Base-by-base conservation (phyloP, 2,113 vertebrate genomes). In the Varanus salvator region DNA sequence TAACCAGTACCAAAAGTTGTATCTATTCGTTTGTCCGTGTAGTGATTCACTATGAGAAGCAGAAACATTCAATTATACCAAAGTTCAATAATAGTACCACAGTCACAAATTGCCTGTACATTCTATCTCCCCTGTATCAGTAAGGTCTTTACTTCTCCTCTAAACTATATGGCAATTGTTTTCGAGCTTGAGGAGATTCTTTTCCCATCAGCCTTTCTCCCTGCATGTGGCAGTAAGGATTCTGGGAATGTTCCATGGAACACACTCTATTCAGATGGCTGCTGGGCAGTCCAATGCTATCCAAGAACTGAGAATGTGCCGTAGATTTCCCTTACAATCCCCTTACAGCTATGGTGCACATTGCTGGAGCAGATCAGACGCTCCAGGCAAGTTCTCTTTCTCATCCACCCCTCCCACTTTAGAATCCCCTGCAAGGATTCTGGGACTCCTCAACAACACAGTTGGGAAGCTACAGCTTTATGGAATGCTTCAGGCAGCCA, bases 1-100 rank as follows among this genome's bases (percentile, higher is more conserved):
- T 34, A 23, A 54, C 60, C 2, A 14, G 34, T 0, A 1, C 0
- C 85, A 88, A 95, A 92, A 92, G 87, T 90, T 15, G 76, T 15
- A 92, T 92, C 91, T 89, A 81, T 88, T 69, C 31, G 92, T 91
- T 0, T 27, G 93, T 48, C 84, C 86, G 9, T 91, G 23, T 86
- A 90, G 80, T 14, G 44, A 52, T 31, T 64, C 72, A 19, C 48
- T 71, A 85, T 0, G 29, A 38, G 15, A 11, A 48, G 90, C 90
- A 44, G 17, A 64, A 0, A 84, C 52, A 9, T 15, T 71, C 87
- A 64, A 71, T n/a, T 14, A 48, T 15, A n/a, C 3, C 71, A 38
- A 15, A 25, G 3, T 27, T 11, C 19, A 23, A 3, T 6, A 19
- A n/a, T 27, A 23, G n/a, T 0, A 3, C 27, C 50, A 84, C 66